Evolutionary conservation across 2,113 vertebrate species (phyloP), one percentile per base, ranked within the genome.

Genomic region (zebrafish (Danio rerio)): DNA sequence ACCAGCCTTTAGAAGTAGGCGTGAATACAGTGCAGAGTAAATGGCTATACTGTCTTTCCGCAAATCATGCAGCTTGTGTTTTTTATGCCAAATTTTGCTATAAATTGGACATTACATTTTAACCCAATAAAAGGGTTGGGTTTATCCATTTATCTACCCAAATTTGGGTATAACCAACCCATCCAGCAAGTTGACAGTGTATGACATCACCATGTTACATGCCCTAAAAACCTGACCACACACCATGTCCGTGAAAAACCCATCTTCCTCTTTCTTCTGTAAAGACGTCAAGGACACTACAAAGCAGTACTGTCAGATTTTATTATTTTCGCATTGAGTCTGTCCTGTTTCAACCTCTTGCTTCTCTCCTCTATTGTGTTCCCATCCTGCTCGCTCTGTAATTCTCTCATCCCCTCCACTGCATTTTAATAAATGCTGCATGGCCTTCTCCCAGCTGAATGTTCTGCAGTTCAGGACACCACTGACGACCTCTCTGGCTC

Each of bases 221-320:
- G 6, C 31, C 12, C 15, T 16, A 43, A 43, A 18, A 66, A 43
- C 40, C 2, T 66, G n/a, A n/a, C n/a, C n/a, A n/a, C n/a, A n/a
- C n/a, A n/a, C n/a, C n/a, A n/a, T n/a, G n/a, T n/a, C n/a, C n/a
- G n/a, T n/a, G n/a, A 43, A 43, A 18, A 66, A 43, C 40, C 2
- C 43, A 75, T 82, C 83, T 83, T n/a, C 68, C 16, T 55, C 21
- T 78, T 70, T 82, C 45, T 62, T 83, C 68, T 78, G 11, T 43
- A 63, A 13, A 21, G 49, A 76, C 31, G 52, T 72, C 84, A 20
- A 50, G 15, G 83, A 50, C 31, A 65, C 2, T 12, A 74, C 40
- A 18, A 18, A 7, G n/a, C 13, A 8, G 16, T 58, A 40, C 53
- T 20, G 16, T 43, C 40, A 6, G n/a, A 45, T 58, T 74, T 43